Evolutionary conservation across 2,888 invertebrate genomes (phyloP).

Genomic region (Pocota personata): DNA sequence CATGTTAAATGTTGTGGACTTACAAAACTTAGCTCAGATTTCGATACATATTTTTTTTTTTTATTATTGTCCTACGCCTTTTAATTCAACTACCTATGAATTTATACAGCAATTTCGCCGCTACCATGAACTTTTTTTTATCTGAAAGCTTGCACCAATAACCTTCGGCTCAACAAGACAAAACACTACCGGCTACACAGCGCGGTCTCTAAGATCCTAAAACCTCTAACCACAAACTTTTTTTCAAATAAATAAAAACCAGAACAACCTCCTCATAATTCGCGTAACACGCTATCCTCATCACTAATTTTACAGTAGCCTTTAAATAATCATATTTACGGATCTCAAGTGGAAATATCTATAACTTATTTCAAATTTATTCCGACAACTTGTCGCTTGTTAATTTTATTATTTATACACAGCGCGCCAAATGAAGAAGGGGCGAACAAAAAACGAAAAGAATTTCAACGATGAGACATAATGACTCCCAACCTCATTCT

Average conservation of each 20-base stretch:
- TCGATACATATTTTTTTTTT: no score
- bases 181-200: no score
- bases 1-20: no score
- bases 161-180: no score
- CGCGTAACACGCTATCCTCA: conserved; percentile 53
- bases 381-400: conserved; percentile 73
- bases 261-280: not conserved
- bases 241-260: not conserved
- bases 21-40: no score
- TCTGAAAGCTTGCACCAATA: no score
- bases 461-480: conserved; percentile 61
- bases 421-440: not conserved
- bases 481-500: conserved; percentile 58
- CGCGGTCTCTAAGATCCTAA: no score
- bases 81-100: no score
- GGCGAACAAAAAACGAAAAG: conserved; percentile 18
- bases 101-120: no score
- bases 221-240: not conserved
- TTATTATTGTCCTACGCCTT: no score
- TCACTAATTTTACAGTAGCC: conserved; percentile 64
- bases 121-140: no score
- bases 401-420: conserved; percentile 60
- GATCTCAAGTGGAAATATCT: conserved; percentile 48
- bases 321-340: conserved; percentile 62
- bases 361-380: conserved; percentile 67